Conservation (phyloP, 1,140 invertebrate species). For the Aphaenogaster ashmeadi region DNA sequence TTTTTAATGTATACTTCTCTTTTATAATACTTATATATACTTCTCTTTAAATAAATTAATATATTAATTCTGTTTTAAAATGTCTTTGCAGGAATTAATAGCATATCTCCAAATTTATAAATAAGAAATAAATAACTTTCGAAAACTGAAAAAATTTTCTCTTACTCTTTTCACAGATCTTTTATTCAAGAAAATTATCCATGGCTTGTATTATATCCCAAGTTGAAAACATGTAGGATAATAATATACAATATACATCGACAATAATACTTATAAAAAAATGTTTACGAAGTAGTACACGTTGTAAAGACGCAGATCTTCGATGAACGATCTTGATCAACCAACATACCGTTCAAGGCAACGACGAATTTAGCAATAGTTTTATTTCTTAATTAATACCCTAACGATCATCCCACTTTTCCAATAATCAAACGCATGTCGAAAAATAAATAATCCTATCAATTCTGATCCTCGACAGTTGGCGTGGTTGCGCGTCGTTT, state of each 20-base stretch:
- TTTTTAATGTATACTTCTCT: not conserved
- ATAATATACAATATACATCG: not conserved
- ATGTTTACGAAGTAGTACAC: not conserved
- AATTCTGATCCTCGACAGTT: constrained; percentile 40
- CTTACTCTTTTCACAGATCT: not conserved
- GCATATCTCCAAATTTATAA: not conserved
- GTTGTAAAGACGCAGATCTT: not conserved
- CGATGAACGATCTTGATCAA: not conserved
- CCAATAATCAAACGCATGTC: not conserved
- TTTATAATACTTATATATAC: too few relatives aligned
- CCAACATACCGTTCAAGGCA: not conserved
- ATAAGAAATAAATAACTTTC: constrained; percentile 12
- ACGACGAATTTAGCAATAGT: not conserved
- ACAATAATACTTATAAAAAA: constrained; percentile 10
- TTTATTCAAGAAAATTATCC: not conserved
- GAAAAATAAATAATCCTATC: constrained; percentile 61
- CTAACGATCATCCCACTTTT: not conserved
- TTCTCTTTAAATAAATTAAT: not conserved
- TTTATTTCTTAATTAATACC: not conserved
- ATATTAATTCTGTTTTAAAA: constrained; percentile 8
- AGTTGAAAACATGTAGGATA: not conserved
- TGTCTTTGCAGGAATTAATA: not conserved
- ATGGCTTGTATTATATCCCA: not conserved
- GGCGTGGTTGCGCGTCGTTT: constrained; percentile 12
- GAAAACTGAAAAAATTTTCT: not conserved